These are phyloP conservation scores for Semaprochilodus insignis DNA, from an alignment of 2,797 vertebrate species.

Conservation along the genomic window DNA sequence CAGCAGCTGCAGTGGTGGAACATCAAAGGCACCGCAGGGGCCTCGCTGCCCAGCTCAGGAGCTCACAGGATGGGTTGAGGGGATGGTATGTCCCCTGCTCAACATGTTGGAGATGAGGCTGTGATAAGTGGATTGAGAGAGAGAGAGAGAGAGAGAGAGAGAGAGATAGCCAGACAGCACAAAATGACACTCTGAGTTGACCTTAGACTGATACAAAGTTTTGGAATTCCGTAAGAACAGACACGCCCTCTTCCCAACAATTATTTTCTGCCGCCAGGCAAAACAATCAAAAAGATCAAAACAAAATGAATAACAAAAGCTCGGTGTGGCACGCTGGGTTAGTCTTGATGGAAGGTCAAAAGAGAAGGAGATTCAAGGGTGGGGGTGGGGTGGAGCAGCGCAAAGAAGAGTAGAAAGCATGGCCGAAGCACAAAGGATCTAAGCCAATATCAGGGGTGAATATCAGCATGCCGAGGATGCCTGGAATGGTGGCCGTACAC, in stretches of 20 bases:
- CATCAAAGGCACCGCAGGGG: slow-evolving; percentile 63
- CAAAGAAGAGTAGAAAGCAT: not conserved
- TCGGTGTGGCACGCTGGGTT: not conserved
- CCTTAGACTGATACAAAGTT: not conserved
- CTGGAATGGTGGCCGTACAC: slow-evolving; percentile 77
- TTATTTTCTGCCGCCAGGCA: slow-evolving; percentile 9
- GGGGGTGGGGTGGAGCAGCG: slow-evolving; percentile 48
- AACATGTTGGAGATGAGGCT: slow-evolving; percentile 42
- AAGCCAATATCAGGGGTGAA: slow-evolving; percentile 77
- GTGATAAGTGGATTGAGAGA: slow-evolving; percentile 28
- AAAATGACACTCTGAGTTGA: too few relatives aligned
- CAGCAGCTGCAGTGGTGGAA: slow-evolving; percentile 73
- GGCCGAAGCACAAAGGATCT: slow-evolving; percentile 66
- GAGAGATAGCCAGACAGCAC: not conserved
- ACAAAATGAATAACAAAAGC: not conserved
- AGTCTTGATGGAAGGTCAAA: not conserved
- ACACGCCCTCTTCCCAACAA: not conserved
- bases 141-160: not conserved
- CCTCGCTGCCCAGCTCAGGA: slow-evolving; percentile 24
- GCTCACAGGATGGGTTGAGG: slow-evolving; percentile 42
- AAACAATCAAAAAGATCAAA: slow-evolving; percentile 1
- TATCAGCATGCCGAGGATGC: slow-evolving; percentile 82
- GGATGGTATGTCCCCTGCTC: slow-evolving; percentile 51
- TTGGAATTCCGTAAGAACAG: not conserved
- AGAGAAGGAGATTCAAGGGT: slow-evolving; percentile 37